Evolutionary conservation across 1,140 invertebrate genomes (phyloP), one percentile per base, ranked within the genome.

Genomic region (Ceratosolen solmsi): DNA sequence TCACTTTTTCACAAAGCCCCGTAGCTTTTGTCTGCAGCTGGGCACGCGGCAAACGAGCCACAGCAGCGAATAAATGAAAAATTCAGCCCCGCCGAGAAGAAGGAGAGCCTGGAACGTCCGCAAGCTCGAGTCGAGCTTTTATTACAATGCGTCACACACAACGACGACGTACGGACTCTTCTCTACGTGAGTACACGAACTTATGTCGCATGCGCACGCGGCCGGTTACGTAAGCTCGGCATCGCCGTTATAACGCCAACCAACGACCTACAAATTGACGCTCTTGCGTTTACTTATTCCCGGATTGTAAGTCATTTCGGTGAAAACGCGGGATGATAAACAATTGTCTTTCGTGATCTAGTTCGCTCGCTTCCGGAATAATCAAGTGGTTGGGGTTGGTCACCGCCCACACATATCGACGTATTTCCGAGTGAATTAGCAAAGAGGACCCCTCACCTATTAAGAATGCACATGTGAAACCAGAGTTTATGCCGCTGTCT

Each of bases 191-290:
- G 41, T 46, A 13, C 41, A 46, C 41, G 41, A 8, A 46, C 41
- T 46, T 8, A 46, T 46, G 41, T 46, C 75, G 63, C 76, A 54
- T 70, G 46, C 76, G 51, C 56, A 84, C 46, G 13, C 30, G 36
- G 65, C 13, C 84, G 84, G 86, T 88, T 88, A 88, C 86, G 83
- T 85, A 88, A 88, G n/a, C 58, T 83, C 74, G 70, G 72, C 54
- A 70, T n/a, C 49, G 20, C 51, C 38, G 25, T 22, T 85, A 85
- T 86, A 87, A 85, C 83, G 75, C 86, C 86, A 88, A 87, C 87
- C 84, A 88, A 88, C 85, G 88, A 88, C 87, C 88, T 89, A 89
- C 87, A 89, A 89, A 89, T 89, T 87, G 85, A 86, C 82, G n/a
- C n/a, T n/a, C n/a, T n/a, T n/a, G n/a, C n/a, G n/a, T n/a, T n/a